phyloP scores from a whole-genome alignment of 2,113 vertebrate genomes.

The Seriola dumerili region DNA sequence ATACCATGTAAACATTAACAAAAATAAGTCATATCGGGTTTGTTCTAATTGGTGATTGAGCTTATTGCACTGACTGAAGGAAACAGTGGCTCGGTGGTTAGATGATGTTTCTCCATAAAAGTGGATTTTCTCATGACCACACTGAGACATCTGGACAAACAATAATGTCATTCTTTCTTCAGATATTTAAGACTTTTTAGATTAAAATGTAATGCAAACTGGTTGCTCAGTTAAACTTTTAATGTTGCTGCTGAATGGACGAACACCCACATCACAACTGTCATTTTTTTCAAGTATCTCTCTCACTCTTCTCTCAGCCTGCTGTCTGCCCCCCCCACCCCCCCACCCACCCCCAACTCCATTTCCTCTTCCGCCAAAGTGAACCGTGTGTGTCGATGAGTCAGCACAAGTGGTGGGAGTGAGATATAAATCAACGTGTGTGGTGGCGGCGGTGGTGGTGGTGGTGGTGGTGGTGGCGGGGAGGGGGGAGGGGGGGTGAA shows the following conservation, averaged over 20 bases:
- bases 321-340: constrained; percentile 39
- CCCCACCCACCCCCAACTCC: constrained; percentile 1
- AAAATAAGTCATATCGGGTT: neutral
- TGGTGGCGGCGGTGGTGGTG: neutral
- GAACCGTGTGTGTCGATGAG: constrained; percentile 54
- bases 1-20: too few relatives aligned
- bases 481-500: neutral
- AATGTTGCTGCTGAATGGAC: constrained; percentile 52
- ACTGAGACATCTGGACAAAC: neutral
- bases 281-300: constrained; percentile 56
- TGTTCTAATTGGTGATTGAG: constrained; percentile 3
- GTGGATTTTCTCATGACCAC: neutral
- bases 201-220: constrained; percentile 6
- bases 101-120: neutral
- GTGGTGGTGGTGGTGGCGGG: neutral
- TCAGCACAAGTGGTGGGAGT: constrained; percentile 53
- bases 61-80: neutral
- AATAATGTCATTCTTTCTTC: neutral
- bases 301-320: constrained; percentile 54
- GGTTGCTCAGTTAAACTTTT: constrained; percentile 26
- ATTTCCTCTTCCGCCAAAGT: constrained; percentile 49
- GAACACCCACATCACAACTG: constrained; percentile 62
- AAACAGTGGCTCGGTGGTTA: too few relatives aligned
- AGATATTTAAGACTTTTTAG: neutral
- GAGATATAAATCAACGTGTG: constrained; percentile 44